Evolutionary conservation across 2,113 vertebrate genomes (phyloP), one percentile per base, ranked within the genome.

Genomic region (Muntiacus reevesi): DNA sequence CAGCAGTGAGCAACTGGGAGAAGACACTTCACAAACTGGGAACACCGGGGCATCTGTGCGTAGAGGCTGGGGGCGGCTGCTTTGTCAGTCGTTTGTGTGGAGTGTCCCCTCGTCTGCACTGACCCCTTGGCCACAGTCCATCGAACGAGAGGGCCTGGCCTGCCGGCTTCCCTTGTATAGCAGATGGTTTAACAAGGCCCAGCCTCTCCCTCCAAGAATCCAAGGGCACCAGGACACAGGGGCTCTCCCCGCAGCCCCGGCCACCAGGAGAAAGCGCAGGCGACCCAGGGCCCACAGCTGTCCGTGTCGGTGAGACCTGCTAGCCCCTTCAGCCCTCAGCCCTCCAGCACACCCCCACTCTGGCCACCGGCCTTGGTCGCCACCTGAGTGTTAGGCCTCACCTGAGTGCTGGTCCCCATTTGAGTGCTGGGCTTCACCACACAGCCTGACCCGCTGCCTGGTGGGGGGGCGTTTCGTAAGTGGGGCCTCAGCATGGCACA

Each of bases 31-130:
- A 40, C 54, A 17, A 7, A 14, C 36, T 1, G 9, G 15, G 2
- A 59, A 1, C 9, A 2, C 59, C 27, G 0, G 47, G 33, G 9
- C 0, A 1, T 15, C 2, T 11, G 5, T 25, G 89, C 6, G 0
- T 0, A 1, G 5, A 15, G 33, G 50, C 9, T 2, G 36, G 11
- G 3, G n/a, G 52, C 50, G 4, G 21, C 0, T 16, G 54, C 30
- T 13, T 9, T 6, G 87, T 27, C 1, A 1, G 36, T 25, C 3
- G 71, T n/a, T 23, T 43, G 12, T 14, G 3, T 0, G 36, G 87
- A 4, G 12, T 6, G 1, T 21, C 3, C 52, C 23, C 16, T 33
- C 47, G 8, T 8, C 43, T 28, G 50, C 0, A 2, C 40, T 59
- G 33, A 23, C n/a, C 9, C 43, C 28, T n/a, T 7, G 43, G 52